Evolutionary conservation across 2,888 invertebrate genomes (phyloP).

Genomic region (Aricia artaxerxes): DNA sequence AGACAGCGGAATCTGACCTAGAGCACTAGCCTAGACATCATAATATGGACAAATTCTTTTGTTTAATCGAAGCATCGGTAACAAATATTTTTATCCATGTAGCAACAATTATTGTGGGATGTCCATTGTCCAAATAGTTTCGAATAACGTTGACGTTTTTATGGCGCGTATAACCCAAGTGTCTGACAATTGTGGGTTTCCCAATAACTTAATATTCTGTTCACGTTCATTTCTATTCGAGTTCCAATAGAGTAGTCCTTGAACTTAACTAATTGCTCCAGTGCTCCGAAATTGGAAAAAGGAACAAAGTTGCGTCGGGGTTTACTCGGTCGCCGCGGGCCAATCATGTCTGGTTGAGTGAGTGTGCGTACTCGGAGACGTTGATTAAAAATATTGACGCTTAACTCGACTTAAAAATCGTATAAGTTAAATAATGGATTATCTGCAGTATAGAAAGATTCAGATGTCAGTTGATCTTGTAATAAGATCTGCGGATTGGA

Average conservation of each 20-base stretch:
- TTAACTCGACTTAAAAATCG: not conserved
- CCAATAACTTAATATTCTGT: constrained; percentile 65
- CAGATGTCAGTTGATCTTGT: too few species aligned
- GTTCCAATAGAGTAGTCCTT: constrained; percentile 32
- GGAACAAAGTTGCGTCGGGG: constrained; percentile 51
- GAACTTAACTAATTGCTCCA: constrained; percentile 36
- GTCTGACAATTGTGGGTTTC: constrained; percentile 56
- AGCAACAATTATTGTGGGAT: not conserved
- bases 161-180: constrained; percentile 36
- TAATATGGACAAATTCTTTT: too few species aligned
- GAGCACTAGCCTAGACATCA: not conserved
- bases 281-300: constrained; percentile 42
- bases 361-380: constrained; percentile 47
- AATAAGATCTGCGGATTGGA: too few species aligned
- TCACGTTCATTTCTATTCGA: constrained; percentile 38
- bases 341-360: constrained; percentile 51
- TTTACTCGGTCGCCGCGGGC: constrained; percentile 63
- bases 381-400: not conserved
- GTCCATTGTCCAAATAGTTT: not conserved
- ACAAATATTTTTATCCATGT: not conserved
- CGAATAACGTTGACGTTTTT: not conserved
- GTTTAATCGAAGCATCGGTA: too few species aligned
- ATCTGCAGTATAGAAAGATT: too few species aligned
- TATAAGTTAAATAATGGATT: too few species aligned
- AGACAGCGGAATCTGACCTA: not conserved